Conservation (phyloP, 2,113 vertebrate species). For the Nibea albiflora region DNA sequence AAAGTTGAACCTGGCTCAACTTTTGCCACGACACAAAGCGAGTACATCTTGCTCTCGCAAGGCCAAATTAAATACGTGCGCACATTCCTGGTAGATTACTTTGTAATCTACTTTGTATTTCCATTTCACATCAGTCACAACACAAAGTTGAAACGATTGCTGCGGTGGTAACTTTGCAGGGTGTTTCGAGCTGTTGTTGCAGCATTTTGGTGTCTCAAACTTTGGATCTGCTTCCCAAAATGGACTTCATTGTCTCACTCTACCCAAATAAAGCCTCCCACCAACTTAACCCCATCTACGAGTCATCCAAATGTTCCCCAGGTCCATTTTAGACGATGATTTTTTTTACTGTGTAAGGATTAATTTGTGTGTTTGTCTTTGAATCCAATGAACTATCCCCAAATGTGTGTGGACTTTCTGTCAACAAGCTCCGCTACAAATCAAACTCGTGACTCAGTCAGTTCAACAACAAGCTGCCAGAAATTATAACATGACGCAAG, state of each 20-base stretch:
- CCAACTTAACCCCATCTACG: not conserved
- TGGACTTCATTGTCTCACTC: not conserved
- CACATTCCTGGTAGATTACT: not conserved
- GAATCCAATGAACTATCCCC: not conserved
- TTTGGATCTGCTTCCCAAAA: not conserved
- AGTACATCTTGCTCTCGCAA: not conserved
- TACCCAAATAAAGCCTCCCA: not conserved
- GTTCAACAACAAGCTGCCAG: not conserved
- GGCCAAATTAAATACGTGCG: not conserved
- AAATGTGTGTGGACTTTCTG: not conserved
- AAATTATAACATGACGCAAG: not conserved
- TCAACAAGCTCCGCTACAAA: not conserved
- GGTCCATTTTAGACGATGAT: not conserved
- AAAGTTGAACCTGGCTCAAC: not conserved
- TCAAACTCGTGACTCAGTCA: no score
- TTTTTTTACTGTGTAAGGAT: not conserved
- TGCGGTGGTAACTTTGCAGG: no score
- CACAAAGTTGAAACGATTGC: not conserved
- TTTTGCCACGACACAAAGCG: not conserved
- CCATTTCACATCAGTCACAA: not conserved
- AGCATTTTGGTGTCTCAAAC: no score
- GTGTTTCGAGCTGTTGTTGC: no score
- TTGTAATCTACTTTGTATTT: not conserved
- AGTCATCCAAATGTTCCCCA: not conserved
- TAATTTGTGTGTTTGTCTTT: not conserved